Evolutionary conservation across 2,888 invertebrate species (phyloP).

Genomic region (Rhagonycha lutea): DNA sequence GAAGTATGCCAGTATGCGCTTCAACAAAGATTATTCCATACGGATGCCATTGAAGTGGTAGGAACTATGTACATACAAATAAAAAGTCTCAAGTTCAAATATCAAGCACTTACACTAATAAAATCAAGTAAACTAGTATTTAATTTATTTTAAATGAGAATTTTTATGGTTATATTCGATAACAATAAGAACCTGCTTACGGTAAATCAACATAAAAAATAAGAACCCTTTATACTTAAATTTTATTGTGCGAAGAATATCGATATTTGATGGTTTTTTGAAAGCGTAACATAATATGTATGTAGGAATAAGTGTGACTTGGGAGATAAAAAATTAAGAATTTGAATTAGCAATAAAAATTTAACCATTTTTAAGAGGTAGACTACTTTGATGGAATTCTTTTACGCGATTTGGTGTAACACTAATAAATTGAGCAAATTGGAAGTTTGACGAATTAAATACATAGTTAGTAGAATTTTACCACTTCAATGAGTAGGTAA

Average conservation of each 20-base stretch:
- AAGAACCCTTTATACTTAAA: background rate
- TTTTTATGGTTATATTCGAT: background rate
- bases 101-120: background rate
- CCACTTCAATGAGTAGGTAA: too few relatives aligned
- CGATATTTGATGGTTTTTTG: background rate
- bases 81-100: background rate
- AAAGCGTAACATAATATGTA: too few relatives aligned
- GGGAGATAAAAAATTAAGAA: background rate
- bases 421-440: too few relatives aligned
- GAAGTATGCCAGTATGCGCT: constrained; percentile 18
- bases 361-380: too few relatives aligned
- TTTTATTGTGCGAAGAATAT: background rate
- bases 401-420: too few relatives aligned
- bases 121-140: background rate
- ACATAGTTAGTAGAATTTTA: too few relatives aligned
- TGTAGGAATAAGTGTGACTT: background rate
- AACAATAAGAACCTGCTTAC: background rate
- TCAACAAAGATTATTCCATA: constrained; percentile 10
- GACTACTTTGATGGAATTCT: too few relatives aligned
- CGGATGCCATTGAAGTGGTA: constrained; percentile 13
- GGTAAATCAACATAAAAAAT: background rate
- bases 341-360: background rate
- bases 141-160: background rate
- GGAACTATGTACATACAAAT: background rate
- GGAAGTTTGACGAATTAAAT: too few relatives aligned